These are phyloP conservation scores for Chelmon rostratus DNA, from an alignment of 2,797 vertebrate genomes.

Conservation along the genomic window DNA sequence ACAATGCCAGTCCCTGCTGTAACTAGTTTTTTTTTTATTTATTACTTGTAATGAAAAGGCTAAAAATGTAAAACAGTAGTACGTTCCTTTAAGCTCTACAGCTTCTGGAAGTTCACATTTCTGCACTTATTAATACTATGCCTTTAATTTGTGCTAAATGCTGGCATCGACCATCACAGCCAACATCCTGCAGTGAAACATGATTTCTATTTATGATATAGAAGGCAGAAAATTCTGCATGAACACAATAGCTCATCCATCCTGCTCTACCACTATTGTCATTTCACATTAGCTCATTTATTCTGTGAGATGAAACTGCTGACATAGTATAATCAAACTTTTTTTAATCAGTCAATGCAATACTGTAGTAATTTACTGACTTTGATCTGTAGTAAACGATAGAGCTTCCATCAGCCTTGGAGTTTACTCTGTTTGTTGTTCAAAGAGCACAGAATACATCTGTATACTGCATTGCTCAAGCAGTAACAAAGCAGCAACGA, in stretches of 20 bases:
- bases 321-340: neutral
- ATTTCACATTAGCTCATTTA: neutral
- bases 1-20: no score
- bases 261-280: conserved; percentile 8
- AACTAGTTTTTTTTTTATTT: no score
- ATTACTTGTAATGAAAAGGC: no score
- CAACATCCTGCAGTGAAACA: neutral
- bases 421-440: conserved; percentile 29
- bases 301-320: neutral
- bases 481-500: neutral
- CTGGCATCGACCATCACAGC: neutral
- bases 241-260: neutral
- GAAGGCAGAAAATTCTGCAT: neutral
- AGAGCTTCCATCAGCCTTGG: conserved; percentile 21
- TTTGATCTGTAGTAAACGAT: conserved; percentile 12
- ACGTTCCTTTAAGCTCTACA: neutral
- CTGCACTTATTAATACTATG: neutral
- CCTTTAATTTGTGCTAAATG: neutral
- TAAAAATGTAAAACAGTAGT: no score
- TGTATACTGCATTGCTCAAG: neutral
- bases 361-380: conserved; percentile 16
- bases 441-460: neutral
- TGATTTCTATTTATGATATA: neutral
- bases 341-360: conserved; percentile 5
- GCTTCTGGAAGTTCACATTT: neutral